A percentile compares a stretch with the other conserved stretches of the same genome.
These are phyloP conservation scores for Dorcus hopei DNA, from an alignment of 2,888 invertebrate species.

Conservation along the genomic window DNA sequence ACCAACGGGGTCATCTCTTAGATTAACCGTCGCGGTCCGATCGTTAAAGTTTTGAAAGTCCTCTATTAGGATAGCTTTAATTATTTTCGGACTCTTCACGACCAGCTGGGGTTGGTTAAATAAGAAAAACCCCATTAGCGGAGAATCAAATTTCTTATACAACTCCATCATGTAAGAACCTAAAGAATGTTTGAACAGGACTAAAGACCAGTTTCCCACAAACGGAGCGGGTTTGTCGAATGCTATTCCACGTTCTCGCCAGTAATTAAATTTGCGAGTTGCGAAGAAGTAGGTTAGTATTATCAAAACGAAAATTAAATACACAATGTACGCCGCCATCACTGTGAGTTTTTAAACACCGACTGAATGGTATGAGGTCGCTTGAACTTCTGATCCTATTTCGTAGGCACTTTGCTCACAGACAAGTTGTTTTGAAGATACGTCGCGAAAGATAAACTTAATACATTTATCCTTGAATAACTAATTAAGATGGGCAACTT, in stretches of 20 bases:
- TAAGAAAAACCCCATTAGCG: slow-evolving; percentile 52
- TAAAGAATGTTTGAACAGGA: slow-evolving; percentile 33
- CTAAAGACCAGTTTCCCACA: slow-evolving; percentile 47
- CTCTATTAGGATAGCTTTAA: slow-evolving; percentile 50
- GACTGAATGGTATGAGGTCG: too few species aligned
- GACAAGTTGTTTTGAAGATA: too few species aligned
- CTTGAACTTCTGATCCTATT: too few species aligned
- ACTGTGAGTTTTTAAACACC: too few species aligned
- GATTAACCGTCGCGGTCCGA: slow-evolving; percentile 46
- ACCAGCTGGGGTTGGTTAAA: slow-evolving; percentile 51
- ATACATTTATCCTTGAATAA: too few species aligned
- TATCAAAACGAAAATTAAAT: too few species aligned
- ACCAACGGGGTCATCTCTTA: slow-evolving; percentile 45
- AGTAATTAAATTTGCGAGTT: slow-evolving; percentile 22
- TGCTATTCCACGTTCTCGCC: slow-evolving; percentile 45
- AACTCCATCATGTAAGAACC: slow-evolving; percentile 36
- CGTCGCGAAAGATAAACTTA: too few species aligned
- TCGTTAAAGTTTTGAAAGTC: slow-evolving; percentile 53
- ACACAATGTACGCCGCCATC: too few species aligned
- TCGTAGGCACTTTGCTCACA: too few species aligned
- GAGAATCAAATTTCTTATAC: slow-evolving; percentile 34
- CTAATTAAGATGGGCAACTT: too few species aligned
- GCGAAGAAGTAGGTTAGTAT: too few species aligned
- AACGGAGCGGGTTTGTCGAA: slow-evolving; percentile 44
- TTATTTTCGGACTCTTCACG: slow-evolving; percentile 49